phyloP scores from a whole-genome alignment of 1,140 invertebrate species.

The Drosophila mayri region DNA sequence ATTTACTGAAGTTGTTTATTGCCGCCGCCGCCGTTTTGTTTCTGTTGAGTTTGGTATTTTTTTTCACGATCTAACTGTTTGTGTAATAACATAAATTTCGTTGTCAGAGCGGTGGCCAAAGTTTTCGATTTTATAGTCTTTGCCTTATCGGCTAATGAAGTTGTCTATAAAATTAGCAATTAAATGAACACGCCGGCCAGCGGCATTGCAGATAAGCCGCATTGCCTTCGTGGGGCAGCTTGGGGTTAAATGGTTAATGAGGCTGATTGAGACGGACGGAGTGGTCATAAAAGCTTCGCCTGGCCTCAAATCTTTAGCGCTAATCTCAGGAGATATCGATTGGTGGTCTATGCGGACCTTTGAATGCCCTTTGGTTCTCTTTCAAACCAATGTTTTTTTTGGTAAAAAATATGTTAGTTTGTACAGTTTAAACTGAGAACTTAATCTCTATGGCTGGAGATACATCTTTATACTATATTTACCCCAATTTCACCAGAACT shows the following conservation, averaged over 20 bases:
- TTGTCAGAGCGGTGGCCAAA: slow-evolving; percentile 25
- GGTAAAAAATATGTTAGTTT: not conserved
- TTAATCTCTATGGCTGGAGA: not conserved
- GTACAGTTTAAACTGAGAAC: not conserved
- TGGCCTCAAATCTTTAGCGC: slow-evolving; percentile 20
- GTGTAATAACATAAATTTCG: slow-evolving; percentile 65
- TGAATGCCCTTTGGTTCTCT: not conserved
- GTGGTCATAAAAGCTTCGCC: slow-evolving; percentile 12
- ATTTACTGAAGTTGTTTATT: slow-evolving; percentile 11
- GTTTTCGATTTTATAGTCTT: slow-evolving; percentile 65
- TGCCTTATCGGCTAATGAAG: slow-evolving; percentile 74
- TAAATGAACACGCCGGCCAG: slow-evolving; percentile 66
- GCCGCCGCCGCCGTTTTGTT: slow-evolving; percentile 15
- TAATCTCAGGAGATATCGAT: slow-evolving; percentile 16
- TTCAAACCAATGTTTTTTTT: not conserved
- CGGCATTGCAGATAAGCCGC: slow-evolving; percentile 53
- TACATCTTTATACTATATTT: too few species aligned
- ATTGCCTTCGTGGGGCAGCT: slow-evolving; percentile 7
- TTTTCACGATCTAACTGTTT: slow-evolving; percentile 58
- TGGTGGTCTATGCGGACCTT: not conserved
- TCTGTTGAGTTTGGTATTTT: slow-evolving; percentile 7
- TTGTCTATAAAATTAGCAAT: slow-evolving; percentile 80
- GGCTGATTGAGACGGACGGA: not conserved
- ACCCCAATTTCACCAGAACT: slow-evolving; percentile 46
- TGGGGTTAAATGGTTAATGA: slow-evolving; percentile 59